Evolutionary conservation across 2,113 vertebrate genomes (phyloP), one percentile per base, ranked within the genome.

Genomic region (Setophaga petechia): DNA sequence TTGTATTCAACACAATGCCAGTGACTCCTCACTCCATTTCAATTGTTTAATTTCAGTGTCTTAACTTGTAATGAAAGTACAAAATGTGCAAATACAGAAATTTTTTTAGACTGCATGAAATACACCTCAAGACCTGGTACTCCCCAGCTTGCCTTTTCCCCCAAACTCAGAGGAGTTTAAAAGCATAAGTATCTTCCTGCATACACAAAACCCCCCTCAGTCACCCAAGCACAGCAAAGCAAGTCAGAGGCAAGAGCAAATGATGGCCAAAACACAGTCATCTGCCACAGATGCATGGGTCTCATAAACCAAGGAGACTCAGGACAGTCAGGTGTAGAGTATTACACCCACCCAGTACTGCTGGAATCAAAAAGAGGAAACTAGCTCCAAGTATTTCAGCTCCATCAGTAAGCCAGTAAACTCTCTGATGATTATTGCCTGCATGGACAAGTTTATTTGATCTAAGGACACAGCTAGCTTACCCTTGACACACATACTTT

Each of bases 381-480:
- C 33, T 28, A 21, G 4, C 24, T 81, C 12, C 30, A 71, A 52
- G 20, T 58, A 35, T 55, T 89, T 87, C 52, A 67, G 27, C 10
- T 22, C 6, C 2, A 51, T 27, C 49, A 51, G 49, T 57, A 91
- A 75, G 27, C 11, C 58, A 35, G 16, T 57, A 31, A 80, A 58
- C 17, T 39, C 30, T 9, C 51, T 10, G 14, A 33, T 54, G 24
- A 30, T 37, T 37, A 49, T 1, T n/a, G 62, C 16, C 28, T 85
- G 19, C 2, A 5, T 3, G 12, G 54, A 41, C 6, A 4, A 0
- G 1, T 19, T 17, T 2, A 3, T 41, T 39, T 72, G 33, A 75
- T 41, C 27, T 37, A 16, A 55, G 63, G 37, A 33, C 20, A 65
- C 0, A 24, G 16, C 27, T 3, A 59, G 43, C 14, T 44, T 33